Evolutionary conservation across 2,888 invertebrate species (phyloP).

Genomic region (Diaperis boleti): DNA sequence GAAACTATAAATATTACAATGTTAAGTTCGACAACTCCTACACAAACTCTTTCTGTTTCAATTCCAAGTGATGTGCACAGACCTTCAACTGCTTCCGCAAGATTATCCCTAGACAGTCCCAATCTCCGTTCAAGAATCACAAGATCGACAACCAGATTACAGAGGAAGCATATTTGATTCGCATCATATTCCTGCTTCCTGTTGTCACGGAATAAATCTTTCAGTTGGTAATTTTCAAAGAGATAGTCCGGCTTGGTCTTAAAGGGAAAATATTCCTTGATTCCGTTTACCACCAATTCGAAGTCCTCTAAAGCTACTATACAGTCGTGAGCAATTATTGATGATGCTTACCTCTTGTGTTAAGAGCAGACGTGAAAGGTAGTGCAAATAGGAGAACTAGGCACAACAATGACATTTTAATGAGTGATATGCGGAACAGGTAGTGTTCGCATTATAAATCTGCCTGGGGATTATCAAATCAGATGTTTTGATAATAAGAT

Average conservation of each 20-base stretch:
- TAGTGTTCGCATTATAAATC: too few species aligned
- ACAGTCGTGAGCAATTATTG: background rate
- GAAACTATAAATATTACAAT: conserved; percentile 38
- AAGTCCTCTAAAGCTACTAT: conserved; percentile 60
- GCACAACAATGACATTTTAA: too few species aligned
- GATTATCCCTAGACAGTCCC: conserved; percentile 31
- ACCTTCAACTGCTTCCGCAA: conserved; percentile 31
- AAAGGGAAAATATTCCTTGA: conserved; percentile 47
- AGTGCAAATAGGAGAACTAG: background rate
- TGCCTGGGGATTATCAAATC: too few species aligned
- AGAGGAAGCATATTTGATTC: conserved; percentile 36
- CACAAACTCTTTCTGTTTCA: conserved; percentile 47
- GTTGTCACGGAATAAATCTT: conserved; percentile 43
- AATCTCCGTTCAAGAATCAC: conserved; percentile 39
- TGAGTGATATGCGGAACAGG: too few species aligned
- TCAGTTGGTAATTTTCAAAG: conserved; percentile 40
- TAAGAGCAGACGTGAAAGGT: background rate
- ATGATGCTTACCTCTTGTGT: background rate
- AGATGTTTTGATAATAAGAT: too few species aligned
- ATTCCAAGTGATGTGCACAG: conserved; percentile 41
- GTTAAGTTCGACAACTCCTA: conserved; percentile 42
- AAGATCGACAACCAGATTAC: conserved; percentile 35
- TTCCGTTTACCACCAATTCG: background rate
- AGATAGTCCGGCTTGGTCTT: conserved; percentile 45
- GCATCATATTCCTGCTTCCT: conserved; percentile 4